A percentile compares a stretch with the other conserved stretches of the same genome.
These are phyloP conservation scores for Vanessa cardui DNA, from an alignment of 2,888 invertebrate genomes.

Conservation along the genomic window DNA sequence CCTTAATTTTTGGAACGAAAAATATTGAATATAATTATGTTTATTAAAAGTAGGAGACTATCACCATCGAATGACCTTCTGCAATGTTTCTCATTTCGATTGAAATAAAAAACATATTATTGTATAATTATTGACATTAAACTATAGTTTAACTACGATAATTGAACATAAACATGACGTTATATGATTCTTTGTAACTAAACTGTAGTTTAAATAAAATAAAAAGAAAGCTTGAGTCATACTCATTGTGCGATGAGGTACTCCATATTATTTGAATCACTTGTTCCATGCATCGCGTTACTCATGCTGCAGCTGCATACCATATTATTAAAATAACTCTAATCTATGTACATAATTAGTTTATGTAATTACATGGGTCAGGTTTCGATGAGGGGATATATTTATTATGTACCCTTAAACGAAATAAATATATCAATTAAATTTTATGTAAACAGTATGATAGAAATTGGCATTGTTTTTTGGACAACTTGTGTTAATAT, in stretches of 20 bases:
- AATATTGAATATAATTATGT: no score
- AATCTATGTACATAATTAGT: neutral
- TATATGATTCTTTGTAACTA: no score
- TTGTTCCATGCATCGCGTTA: neutral
- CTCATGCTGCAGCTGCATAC: slow-evolving; percentile 3
- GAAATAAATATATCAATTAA: neutral
- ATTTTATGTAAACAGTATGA: neutral
- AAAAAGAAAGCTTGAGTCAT: neutral
- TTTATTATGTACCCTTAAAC: neutral
- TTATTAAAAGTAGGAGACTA: no score
- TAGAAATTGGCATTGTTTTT: neutral
- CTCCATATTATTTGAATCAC: slow-evolving; percentile 1
- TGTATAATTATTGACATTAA: no score
- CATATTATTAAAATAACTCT: neutral
- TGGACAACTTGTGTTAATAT: no score
- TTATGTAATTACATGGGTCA: neutral
- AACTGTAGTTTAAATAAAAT: neutral
- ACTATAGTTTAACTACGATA: no score
- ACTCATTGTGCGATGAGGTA: slow-evolving; percentile 5
- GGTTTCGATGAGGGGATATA: no score
- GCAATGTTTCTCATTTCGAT: no score
- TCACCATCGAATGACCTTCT: no score
- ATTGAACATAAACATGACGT: no score
- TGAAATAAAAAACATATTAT: no score
- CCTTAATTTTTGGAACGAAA: no score